Conservation (phyloP, 1,140 invertebrate genomes). For the Aphelinus atriplicis region DNA sequence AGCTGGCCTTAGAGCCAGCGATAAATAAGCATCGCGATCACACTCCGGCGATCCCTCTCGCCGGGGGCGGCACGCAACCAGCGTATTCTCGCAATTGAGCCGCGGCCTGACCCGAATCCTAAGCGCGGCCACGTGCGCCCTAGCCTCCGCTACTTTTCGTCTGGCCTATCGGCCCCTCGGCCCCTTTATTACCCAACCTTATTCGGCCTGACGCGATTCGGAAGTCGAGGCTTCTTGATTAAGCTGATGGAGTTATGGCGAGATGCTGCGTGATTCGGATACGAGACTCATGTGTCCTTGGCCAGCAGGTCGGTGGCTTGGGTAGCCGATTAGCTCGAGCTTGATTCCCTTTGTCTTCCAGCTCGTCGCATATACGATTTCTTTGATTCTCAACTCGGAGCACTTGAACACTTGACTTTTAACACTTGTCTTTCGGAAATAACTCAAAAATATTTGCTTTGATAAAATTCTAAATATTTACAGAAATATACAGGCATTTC, state of each 20-base stretch:
- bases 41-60: slow-evolving; percentile 40
- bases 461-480: no score
- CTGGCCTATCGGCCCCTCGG: not conserved
- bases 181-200: slow-evolving; percentile 13
- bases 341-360: no score
- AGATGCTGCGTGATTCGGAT: no score
- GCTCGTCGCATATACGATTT: no score
- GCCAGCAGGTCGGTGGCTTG: no score
- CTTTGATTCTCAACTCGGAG: no score
- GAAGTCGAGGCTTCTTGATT: not conserved
- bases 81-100: slow-evolving; percentile 60
- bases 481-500: no score
- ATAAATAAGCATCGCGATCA: slow-evolving; percentile 31
- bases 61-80: slow-evolving; percentile 30
- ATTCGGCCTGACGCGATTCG: not conserved
- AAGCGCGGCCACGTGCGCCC: slow-evolving; percentile 53
- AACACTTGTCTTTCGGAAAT: no score
- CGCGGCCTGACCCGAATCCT: slow-evolving; percentile 62
- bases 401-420: no score
- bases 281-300: no score
- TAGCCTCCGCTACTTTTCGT: slow-evolving; percentile 38
- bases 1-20: not conserved
- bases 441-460: no score
- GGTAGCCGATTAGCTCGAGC: not conserved
- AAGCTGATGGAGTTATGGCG: not conserved